phyloP scores from a whole-genome alignment of 2,888 invertebrate genomes.

The Amiota communis region DNA sequence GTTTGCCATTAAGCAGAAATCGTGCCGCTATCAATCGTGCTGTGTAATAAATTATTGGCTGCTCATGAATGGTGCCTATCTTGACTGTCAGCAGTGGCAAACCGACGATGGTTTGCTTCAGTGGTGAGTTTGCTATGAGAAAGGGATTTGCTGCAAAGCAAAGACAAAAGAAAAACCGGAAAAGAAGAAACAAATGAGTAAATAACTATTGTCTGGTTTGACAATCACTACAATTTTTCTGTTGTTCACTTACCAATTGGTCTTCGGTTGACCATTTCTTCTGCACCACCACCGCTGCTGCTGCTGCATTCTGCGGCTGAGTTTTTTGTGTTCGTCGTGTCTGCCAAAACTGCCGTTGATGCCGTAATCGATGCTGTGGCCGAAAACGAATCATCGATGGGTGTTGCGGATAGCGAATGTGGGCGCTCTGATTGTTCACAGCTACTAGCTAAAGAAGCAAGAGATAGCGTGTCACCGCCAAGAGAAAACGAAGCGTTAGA shows the following conservation, averaged over 20 bases:
- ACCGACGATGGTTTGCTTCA: constrained; percentile 53
- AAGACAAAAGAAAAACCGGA: not conserved
- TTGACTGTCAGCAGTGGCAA: constrained; percentile 58
- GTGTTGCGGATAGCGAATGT: constrained; percentile 52
- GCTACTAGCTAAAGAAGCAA: constrained; percentile 70
- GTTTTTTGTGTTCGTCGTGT: constrained; percentile 51
- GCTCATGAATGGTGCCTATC: constrained; percentile 71
- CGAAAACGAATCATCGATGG: constrained; percentile 60
- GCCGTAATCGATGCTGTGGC: constrained; percentile 63
- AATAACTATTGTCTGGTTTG: constrained; percentile 45
- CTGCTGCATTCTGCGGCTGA: constrained; percentile 35
- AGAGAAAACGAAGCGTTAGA: constrained; percentile 55
- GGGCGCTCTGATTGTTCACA: constrained; percentile 58
- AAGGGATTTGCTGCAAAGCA: constrained; percentile 62
- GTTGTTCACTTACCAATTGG: constrained; percentile 55
- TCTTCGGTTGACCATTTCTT: constrained; percentile 37
- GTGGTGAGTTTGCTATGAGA: constrained; percentile 55
- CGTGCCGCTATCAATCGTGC: constrained; percentile 69
- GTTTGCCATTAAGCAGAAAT: constrained; percentile 69
- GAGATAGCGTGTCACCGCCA: constrained; percentile 66
- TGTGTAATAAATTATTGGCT: constrained; percentile 70
- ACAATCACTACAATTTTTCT: constrained; percentile 1
- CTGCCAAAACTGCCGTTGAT: constrained; percentile 64
- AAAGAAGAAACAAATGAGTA: constrained; percentile 36
- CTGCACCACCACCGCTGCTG: constrained; percentile 13